A percentile compares a stretch with the other conserved stretches of the same genome.
These are phyloP conservation scores for Carterocephalus palaemon DNA, from an alignment of 2,888 invertebrate species.

Conservation along the genomic window DNA sequence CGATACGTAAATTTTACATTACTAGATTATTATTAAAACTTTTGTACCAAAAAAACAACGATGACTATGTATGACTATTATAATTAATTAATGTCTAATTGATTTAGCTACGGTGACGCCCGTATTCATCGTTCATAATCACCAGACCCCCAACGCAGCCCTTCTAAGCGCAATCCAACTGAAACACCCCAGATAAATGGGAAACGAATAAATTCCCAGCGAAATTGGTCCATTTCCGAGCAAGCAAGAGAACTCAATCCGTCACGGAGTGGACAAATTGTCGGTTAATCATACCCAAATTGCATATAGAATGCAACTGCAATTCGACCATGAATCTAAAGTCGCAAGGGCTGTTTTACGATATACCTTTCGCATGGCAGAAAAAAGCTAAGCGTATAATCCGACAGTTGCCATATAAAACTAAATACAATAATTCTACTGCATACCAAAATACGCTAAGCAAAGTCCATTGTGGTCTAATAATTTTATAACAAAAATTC, in stretches of 20 bases:
- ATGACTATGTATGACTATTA: no score
- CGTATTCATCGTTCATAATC: slow-evolving; percentile 48
- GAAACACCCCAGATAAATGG: slow-evolving; percentile 57
- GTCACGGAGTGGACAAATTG: slow-evolving; percentile 56
- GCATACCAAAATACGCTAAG: slow-evolving; percentile 48
- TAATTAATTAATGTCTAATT: slow-evolving; percentile 38
- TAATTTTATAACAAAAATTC: slow-evolving; percentile 45
- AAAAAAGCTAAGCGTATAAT: slow-evolving; percentile 29
- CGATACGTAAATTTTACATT: no score
- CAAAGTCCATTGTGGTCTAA: slow-evolving; percentile 38
- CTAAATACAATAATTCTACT: slow-evolving; percentile 41
- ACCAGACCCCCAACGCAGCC: slow-evolving; percentile 45
- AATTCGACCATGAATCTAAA: slow-evolving; percentile 23
- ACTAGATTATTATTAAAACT: no score
- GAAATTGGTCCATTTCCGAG: slow-evolving; percentile 72
- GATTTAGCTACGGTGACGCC: slow-evolving; percentile 61
- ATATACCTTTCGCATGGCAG: neutral
- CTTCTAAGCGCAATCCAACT: slow-evolving; percentile 37
- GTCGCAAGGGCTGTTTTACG: slow-evolving; percentile 15
- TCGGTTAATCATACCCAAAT: slow-evolving; percentile 36
- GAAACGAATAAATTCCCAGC: slow-evolving; percentile 61
- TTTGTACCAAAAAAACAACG: no score
- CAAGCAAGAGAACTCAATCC: slow-evolving; percentile 61
- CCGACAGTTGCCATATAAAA: slow-evolving; percentile 41
- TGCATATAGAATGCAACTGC: slow-evolving; percentile 16